phyloP scores from a whole-genome alignment of 2,113 vertebrate species.

The Arizona elegans region DNA sequence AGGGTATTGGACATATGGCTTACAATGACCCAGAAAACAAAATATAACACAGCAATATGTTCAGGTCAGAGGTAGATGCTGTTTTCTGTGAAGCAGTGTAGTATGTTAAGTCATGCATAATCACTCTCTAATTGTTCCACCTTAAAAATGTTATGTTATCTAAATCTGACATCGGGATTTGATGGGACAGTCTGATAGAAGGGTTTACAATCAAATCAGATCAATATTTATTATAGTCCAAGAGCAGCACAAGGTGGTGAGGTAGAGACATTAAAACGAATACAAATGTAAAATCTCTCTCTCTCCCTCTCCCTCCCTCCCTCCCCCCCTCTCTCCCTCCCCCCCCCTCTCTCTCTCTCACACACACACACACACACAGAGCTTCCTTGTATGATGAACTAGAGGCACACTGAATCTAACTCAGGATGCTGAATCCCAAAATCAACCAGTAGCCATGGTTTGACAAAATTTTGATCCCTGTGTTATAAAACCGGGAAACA shows the following conservation, averaged over 20 bases:
- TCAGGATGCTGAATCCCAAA: neutral
- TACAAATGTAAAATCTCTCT: neutral
- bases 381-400: neutral
- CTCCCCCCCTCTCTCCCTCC: too few relatives aligned
- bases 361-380: neutral
- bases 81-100: neutral
- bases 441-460: neutral
- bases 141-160: neutral
- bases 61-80: neutral
- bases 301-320: too few relatives aligned
- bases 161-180: neutral
- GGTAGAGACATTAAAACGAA: neutral
- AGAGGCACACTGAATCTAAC: neutral
- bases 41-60: slow-evolving; percentile 21
- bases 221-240: neutral
- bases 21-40: slow-evolving; percentile 28
- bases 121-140: neutral
- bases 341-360: too few relatives aligned
- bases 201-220: neutral
- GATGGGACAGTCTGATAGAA: neutral
- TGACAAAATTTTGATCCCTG: neutral
- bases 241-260: neutral
- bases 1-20: slow-evolving; percentile 24
- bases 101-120: neutral
- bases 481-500: neutral